Evolutionary conservation across 2,113 vertebrate genomes (phyloP).

Genomic region (Ramphastos sulfuratus): DNA sequence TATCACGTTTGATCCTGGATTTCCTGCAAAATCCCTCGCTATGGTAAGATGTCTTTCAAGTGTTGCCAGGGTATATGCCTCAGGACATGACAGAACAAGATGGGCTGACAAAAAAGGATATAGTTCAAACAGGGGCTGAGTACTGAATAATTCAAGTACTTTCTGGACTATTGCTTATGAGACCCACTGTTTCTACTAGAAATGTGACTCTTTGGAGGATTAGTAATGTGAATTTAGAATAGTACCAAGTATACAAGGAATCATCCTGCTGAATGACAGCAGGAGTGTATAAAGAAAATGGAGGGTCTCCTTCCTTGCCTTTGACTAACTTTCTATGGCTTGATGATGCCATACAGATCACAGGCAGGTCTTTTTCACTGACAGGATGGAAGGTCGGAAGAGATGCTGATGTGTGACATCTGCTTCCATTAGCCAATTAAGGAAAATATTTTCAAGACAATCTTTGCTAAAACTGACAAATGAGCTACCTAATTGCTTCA

Average conservation of each 20-base stretch:
- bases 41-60: conserved; percentile 27
- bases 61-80: conserved; percentile 23
- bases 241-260: background rate
- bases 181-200: background rate
- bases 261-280: background rate
- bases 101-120: background rate
- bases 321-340: background rate
- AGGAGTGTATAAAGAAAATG: background rate
- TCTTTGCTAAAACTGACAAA: background rate
- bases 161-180: background rate
- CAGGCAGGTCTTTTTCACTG: background rate
- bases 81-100: background rate
- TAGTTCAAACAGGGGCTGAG: background rate
- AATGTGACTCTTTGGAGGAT: background rate
- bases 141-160: background rate
- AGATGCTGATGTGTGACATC: background rate
- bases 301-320: background rate
- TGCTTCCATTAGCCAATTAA: background rate
- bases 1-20: conserved; percentile 4
- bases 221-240: background rate
- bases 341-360: background rate
- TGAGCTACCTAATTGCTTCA: background rate
- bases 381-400: background rate
- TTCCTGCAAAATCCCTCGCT: conserved; percentile 22
- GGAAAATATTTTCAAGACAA: background rate